phyloP scores from a whole-genome alignment of 2,888 invertebrate species.

The Trichopoda pennipes region DNA sequence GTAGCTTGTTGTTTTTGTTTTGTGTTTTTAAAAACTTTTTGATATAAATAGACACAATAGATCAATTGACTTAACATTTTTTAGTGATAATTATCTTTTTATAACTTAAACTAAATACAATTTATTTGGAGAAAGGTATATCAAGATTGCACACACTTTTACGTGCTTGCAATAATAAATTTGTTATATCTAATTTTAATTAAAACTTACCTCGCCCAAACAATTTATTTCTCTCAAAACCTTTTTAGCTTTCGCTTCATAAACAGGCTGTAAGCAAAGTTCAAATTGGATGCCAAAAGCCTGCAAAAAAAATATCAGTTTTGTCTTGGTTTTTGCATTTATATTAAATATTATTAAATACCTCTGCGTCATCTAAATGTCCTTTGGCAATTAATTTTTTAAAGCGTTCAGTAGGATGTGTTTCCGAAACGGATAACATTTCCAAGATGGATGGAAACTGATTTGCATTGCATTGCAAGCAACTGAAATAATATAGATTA shows the following conservation, averaged over 20 bases:
- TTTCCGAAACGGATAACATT: slow-evolving; percentile 79
- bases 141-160: too few relatives aligned
- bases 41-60: too few relatives aligned
- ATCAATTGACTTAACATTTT: too few relatives aligned
- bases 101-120: too few relatives aligned
- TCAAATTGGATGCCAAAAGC: slow-evolving; percentile 79
- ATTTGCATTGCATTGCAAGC: slow-evolving; percentile 70
- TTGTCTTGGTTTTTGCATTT: background rate
- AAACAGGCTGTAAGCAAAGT: slow-evolving; percentile 79
- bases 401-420: slow-evolving; percentile 79
- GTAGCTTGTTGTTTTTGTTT: too few relatives aligned
- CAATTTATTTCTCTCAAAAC: slow-evolving; percentile 75
- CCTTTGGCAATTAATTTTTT: slow-evolving; percentile 80
- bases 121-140: too few relatives aligned
- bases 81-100: too few relatives aligned
- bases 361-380: slow-evolving; percentile 80
- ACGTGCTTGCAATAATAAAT: background rate
- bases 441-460: slow-evolving; percentile 76
- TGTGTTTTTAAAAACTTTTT: too few relatives aligned
- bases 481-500: slow-evolving; percentile 79
- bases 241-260: slow-evolving; percentile 78
- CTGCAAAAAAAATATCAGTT: slow-evolving; percentile 68
- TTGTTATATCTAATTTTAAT: background rate
- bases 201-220: slow-evolving; percentile 70
- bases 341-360: slow-evolving; percentile 40